Evolutionary conservation across 2,797 vertebrate species (phyloP).

Genomic region (Tauraco hartlaubi): DNA sequence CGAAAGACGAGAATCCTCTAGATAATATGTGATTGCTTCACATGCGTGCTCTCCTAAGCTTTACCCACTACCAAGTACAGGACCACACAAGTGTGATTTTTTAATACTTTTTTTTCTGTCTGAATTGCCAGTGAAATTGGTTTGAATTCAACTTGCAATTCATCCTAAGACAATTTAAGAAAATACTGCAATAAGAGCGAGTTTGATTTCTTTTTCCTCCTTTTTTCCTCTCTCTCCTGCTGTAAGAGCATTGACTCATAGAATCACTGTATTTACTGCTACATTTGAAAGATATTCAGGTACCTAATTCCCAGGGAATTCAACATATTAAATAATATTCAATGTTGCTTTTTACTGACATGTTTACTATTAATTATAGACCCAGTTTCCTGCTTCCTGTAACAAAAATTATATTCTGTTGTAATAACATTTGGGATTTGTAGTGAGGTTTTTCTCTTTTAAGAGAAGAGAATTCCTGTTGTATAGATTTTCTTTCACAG

Average conservation of each 20-base stretch:
- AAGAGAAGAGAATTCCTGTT: not conserved
- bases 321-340: not conserved
- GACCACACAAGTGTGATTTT: not conserved
- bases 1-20: not conserved
- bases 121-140: not conserved
- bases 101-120: not conserved
- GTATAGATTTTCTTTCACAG: not conserved
- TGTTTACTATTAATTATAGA: not conserved
- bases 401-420: not conserved
- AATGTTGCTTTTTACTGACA: not conserved
- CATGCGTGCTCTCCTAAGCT: not conserved
- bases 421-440: not conserved
- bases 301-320: not conserved
- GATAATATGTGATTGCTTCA: slow-evolving; percentile 10
- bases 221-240: not conserved
- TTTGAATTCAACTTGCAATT: not conserved
- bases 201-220: rapidly evolving
- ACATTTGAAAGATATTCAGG: not conserved
- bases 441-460: not conserved
- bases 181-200: not conserved
- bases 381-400: not conserved
- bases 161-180: not conserved
- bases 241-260: not conserved
- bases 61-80: not conserved
- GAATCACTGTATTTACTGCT: not conserved